These are phyloP conservation scores for Falco biarmicus DNA, from an alignment of 2,797 vertebrate species.

Conservation along the genomic window DNA sequence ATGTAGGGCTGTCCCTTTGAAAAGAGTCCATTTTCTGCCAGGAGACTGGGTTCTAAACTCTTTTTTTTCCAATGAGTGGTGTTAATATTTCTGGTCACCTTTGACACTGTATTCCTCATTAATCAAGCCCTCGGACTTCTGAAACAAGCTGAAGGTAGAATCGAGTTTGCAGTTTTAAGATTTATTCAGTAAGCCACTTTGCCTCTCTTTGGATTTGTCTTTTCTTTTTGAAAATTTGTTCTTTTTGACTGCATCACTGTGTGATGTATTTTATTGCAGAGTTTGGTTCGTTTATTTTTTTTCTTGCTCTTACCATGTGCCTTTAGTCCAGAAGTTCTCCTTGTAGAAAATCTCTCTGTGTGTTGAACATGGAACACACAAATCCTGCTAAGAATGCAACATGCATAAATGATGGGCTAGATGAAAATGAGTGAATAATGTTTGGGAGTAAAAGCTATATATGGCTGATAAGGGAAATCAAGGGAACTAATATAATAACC, in stretches of 20 bases:
- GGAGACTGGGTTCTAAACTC: not conserved
- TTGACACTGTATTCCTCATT: not conserved
- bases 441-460: not conserved
- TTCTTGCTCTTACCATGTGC: not conserved
- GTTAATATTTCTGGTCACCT: not conserved
- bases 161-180: not conserved
- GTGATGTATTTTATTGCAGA: not conserved
- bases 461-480: not conserved
- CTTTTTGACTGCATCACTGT: not conserved
- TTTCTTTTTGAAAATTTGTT: not conserved
- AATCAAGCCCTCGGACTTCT: not conserved
- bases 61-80: not conserved
- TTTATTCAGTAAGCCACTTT: not conserved
- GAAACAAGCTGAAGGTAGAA: not conserved
- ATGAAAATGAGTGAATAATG: not conserved
- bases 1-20: not conserved
- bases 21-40: not conserved
- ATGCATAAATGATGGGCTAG: not conserved
- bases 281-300: not conserved
- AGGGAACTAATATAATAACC: not conserved
- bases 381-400: not conserved
- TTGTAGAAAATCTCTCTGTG: not conserved
- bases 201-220: not conserved
- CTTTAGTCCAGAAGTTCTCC: not conserved
- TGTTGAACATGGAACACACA: not conserved